Evolutionary conservation across 2,888 invertebrate species (phyloP), one percentile per base, ranked within the genome.

Genomic region (Acanthosepion esculentum): DNA sequence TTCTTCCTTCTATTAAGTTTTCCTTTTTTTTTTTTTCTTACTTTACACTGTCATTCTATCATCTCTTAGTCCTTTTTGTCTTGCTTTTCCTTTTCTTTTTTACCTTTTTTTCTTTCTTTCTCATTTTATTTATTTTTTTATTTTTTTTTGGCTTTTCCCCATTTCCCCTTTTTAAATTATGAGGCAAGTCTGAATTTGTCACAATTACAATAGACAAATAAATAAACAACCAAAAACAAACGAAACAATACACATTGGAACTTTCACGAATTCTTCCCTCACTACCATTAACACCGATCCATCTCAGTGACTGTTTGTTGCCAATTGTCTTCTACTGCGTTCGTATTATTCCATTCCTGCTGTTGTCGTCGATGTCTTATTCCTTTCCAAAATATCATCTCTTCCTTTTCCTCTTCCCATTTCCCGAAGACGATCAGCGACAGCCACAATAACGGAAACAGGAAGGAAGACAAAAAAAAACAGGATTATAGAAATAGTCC

Each of bases 391-490:
- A 78, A 78, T 78, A 10, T 78, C 78, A 78, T 15, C 78, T 78
- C 78, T 29, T 23, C 64, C 64, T 26, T 64, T 64, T 78, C 78
- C 78, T n/a, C 12, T 78, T 12, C 78, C 78, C 12, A n/a, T n/a
- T 78, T n/a, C 12, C 78, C n/a, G 15, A 78, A 78, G 78, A 78
- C 78, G 78, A 78, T 78, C 33, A 33, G 33, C n/a, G 78, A n/a
- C 78, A 78, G 78, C 78, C 78, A n/a, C 78, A 78, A 78, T 33
- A 78, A 78, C 78, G 78, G 78, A 78, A 78, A 78, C 78, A n/a
- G 78, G 78, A 78, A 78, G n/a, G 78, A 78, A 78, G 78, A 78
- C n/a, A 78, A 33, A n/a, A 78, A n/a, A 29, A 33, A 33, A 78
- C n/a, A n/a, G n/a, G 10, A 78, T 33, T 78, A n/a, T 78, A n/a